Base-by-base conservation (phyloP, 35 echinoderm and acorn worm species). In the Lytechinus pictus region DNA sequence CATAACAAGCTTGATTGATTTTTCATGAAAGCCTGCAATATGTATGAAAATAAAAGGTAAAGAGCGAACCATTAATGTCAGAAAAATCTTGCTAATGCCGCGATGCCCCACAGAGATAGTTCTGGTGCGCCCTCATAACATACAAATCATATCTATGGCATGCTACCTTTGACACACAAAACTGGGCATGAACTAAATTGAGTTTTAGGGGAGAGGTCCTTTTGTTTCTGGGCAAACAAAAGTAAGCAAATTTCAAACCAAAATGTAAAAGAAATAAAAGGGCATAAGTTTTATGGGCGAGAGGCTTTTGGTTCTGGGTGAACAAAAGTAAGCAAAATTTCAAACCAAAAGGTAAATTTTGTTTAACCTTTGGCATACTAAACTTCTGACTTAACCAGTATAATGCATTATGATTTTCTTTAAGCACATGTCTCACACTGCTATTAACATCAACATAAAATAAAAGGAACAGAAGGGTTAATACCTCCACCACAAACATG, bases 121-220 rank as follows among this genome's bases (percentile, higher is more conserved):
- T 24, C 16, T 4, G 66, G 19, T 24, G 21, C 19, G 14, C 21
- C 6, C 66, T 24, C 16, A 79, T 79, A 79, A 79, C 66, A 79
- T 79, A 79, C 66, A 79, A 79, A 79, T 79, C 66, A 79, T 79
- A 79, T 79, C 66, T 79, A n/a, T 79, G 66, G 66, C 21, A 79
- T 79, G 66, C 66, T 79, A 79, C 66, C 66, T 79, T 79, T 79
- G 66, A 79, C 66, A 79, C 19, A 79, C 19, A 24, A 16, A 79
- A 24, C 66, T 79, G 66, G 19, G 66, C 66, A 79, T 16, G n/a
- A 79, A 19, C 66, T 79, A 79, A 27, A 79, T 3, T 79, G 66
- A 24, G 4, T 79, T 16, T 1, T n/a, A 5, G 8, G 21, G n/a
- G 66, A 24, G n/a, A 79, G 8, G 16, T 24, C 66, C 66, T 24